Evolutionary conservation across 2,797 vertebrate genomes (phyloP), one percentile per base, ranked within the genome.

Genomic region (Coranthus polyacanthus): DNA sequence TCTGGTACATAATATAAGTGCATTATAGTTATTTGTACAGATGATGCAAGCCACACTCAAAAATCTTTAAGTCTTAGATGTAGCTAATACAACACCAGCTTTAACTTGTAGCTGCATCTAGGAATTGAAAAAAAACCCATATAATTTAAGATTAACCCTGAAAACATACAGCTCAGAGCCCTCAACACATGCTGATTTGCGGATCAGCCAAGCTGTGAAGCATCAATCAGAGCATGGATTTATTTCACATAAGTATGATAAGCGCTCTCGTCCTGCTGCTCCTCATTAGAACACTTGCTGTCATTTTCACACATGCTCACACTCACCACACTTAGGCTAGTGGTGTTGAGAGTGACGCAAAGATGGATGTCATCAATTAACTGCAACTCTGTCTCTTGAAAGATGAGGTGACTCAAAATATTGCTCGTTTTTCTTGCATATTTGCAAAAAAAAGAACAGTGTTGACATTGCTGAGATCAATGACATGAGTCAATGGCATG

Each of bases 351-450:
- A 86, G 72, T 90, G 88, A 91, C 75, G 89, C 85, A 87, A 61
- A 58, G 63, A 84, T 55, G 51, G 59, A 82, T 83, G 83, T 80
- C 77, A 68, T 85, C 87, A 83, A 83, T 87, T 80, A 86, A 78
- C 47, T 78, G 68, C 18, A 68, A n/a, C n/a, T n/a, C n/a, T n/a
- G 61, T 54, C 68, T 68, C 62, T 67, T 47, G 44, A 62, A 80
- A 78, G 45, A n/a, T 17, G 6, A 69, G 44, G 71, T 82, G 63
- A 79, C 51, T 85, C 75, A 56, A 79, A 75, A 78, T 63, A 52
- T 74, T 69, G 44, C 75, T 49, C 62, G 42, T 75, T 57, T n/a
- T 66, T 46, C 46, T 45, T 66, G 24, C 61, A 68, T 64, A 56
- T 55, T 78, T 74, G 38, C 32, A 70, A 41, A 18, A 79, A 88